Percentiles rank a stretch among this genome's conserved stretches.
phyloP scores from a whole-genome alignment of 2,797 vertebrate genomes.

The Centropyge bicolor region DNA sequence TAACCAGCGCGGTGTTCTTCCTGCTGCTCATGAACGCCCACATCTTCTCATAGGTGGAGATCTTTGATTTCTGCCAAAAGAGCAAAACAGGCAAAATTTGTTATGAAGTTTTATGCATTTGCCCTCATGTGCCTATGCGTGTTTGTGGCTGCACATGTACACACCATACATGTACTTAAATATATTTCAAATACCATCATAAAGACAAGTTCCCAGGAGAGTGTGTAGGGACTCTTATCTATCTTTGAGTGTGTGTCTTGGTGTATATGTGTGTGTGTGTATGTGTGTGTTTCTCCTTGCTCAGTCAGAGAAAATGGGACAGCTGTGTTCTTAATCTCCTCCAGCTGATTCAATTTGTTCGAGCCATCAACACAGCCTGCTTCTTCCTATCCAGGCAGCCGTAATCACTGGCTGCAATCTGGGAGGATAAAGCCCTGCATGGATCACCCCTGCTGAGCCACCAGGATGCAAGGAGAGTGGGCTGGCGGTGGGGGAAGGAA shows the following conservation, averaged over 20 bases:
- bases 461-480: slow-evolving; percentile 58
- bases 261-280: background rate
- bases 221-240: slow-evolving; percentile 20
- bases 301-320: slow-evolving; percentile 77
- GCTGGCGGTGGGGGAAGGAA: slow-evolving; percentile 44
- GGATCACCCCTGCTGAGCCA: slow-evolving; percentile 74
- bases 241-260: slow-evolving; percentile 20
- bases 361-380: slow-evolving; percentile 76
- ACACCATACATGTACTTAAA: slow-evolving; percentile 6
- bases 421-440: slow-evolving; percentile 75
- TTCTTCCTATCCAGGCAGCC: slow-evolving; percentile 72
- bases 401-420: slow-evolving; percentile 85
- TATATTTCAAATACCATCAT: slow-evolving; percentile 16
- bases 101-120: slow-evolving; percentile 5
- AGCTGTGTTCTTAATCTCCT: slow-evolving; percentile 86
- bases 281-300: slow-evolving; percentile 45
- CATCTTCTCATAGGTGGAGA: slow-evolving; percentile 99
- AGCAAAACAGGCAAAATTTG: slow-evolving; percentile 10
- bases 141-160: background rate
- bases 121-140: too few species aligned
- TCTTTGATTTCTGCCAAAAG: slow-evolving; percentile 93
- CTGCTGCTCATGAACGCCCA: slow-evolving; percentile 99
- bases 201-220: slow-evolving; percentile 40
- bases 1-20: slow-evolving; percentile 93
- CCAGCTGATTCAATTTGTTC: slow-evolving; percentile 85